Evolutionary conservation across 1,140 invertebrate genomes (phyloP).

Genomic region (Caenorhabditis brenneri): DNA sequence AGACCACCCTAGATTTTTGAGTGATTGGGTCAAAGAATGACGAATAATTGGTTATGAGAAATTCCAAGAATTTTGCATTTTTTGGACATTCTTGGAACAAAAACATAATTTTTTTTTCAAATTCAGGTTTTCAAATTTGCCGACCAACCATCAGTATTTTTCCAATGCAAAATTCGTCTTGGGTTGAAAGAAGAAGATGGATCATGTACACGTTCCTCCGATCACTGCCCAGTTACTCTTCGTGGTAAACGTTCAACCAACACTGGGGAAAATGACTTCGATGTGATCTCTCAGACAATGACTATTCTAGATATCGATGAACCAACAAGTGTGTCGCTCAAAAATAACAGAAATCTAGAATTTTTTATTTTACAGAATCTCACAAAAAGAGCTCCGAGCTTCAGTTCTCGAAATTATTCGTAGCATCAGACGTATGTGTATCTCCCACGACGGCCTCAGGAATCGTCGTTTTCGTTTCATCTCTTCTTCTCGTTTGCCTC

Average conservation of each 20-base stretch:
- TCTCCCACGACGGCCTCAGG: constrained; percentile 34
- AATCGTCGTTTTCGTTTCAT: constrained; percentile 51
- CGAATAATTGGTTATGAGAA: too few relatives aligned
- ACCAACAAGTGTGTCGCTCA: constrained; percentile 51
- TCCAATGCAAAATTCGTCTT: constrained; percentile 61
- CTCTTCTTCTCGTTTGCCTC: constrained; percentile 53
- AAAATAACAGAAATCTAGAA: not conserved
- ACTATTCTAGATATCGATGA: constrained; percentile 60
- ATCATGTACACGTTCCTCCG: constrained; percentile 54
- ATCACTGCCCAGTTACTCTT: constrained; percentile 50
- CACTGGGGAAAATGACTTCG: constrained; percentile 46
- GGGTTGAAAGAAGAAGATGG: constrained; percentile 56
- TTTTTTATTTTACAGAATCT: not conserved
- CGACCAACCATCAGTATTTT: constrained; percentile 59
- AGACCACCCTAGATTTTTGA: not conserved
- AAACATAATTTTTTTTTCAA: not conserved
- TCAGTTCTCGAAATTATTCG: constrained; percentile 17
- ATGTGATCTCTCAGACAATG: constrained; percentile 58
- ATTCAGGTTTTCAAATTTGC: constrained; percentile 61
- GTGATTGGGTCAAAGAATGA: too few relatives aligned
- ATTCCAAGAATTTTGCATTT: too few relatives aligned
- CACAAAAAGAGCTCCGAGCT: constrained; percentile 32
- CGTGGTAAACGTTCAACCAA: constrained; percentile 52
- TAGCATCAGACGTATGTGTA: not conserved
- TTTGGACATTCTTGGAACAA: too few relatives aligned